A percentile compares a stretch with the other conserved stretches of the same genome.
These are phyloP conservation scores for Eupithecia pulchellata DNA, from an alignment of 2,888 invertebrate species.

Conservation along the genomic window DNA sequence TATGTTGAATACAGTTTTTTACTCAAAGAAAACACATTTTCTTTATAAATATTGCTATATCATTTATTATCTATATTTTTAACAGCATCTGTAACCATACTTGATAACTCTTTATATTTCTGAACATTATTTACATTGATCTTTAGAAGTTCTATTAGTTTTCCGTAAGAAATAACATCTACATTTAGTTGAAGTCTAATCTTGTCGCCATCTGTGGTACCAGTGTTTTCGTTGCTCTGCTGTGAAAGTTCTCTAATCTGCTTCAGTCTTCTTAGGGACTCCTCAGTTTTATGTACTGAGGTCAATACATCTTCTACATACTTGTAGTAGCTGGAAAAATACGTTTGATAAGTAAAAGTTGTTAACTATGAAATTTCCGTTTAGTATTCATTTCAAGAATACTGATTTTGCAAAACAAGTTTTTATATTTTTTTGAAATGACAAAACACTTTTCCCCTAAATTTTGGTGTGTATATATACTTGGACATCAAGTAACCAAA, in stretches of 20 bases:
- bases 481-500: no score
- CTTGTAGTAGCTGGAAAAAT: slow-evolving; percentile 85
- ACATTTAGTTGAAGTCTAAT: slow-evolving; percentile 95
- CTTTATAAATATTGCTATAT: slow-evolving; percentile 71
- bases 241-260: slow-evolving; percentile 88
- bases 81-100: slow-evolving; percentile 87
- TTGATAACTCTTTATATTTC: slow-evolving; percentile 85
- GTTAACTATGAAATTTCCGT: no score
- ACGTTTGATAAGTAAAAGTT: neutral
- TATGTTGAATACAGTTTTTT: slow-evolving; percentile 74
- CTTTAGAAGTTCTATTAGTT: slow-evolving; percentile 84
- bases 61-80: slow-evolving; percentile 84
- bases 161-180: slow-evolving; percentile 92
- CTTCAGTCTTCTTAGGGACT: slow-evolving; percentile 95
- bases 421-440: no score
- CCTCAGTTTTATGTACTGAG: slow-evolving; percentile 97
- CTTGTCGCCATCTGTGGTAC: slow-evolving; percentile 96
- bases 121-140: slow-evolving; percentile 85
- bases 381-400: no score
- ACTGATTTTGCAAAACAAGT: no score
- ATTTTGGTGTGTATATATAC: no score
- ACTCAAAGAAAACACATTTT: slow-evolving; percentile 55
- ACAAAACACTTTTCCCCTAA: no score
- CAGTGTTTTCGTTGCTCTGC: slow-evolving; percentile 81
- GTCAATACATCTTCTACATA: slow-evolving; percentile 95